Evolutionary conservation across 2,888 invertebrate genomes (phyloP), one percentile per base, ranked within the genome.

Genomic region (Masnerella sp.): DNA sequence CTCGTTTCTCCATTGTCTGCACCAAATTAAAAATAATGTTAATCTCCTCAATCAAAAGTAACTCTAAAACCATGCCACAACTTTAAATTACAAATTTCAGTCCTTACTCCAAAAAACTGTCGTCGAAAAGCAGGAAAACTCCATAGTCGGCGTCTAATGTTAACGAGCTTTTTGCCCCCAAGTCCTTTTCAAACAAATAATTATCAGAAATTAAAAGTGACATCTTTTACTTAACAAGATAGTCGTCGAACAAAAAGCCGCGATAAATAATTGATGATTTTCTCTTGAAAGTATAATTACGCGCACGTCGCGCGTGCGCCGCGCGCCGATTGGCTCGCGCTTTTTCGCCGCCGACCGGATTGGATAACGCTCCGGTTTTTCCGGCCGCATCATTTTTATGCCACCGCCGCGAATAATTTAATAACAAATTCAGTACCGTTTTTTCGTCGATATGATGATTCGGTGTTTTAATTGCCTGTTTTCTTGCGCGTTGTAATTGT

Each of bases 401-500:
- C n/a, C n/a, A n/a, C 11, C 12, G 36, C 25, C 8, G 47, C 22
- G 42, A 61, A 49, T 51, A 40, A 20, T 20, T 61, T 54, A 38
- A 28, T 65, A 65, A 54, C 18, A 45, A 45, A 45, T 54, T 52
- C 38, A 43, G 12, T 18, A 34, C 12, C 8, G 28, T 22, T 64
- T 64, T 65, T 45, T 65, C 43, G 14, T 3, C n/a, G 30, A 34
- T 47, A 47, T 49, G 56, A 67, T 59, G 51, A 68, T 59, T 68
- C 67, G 49, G 36, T 68, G 49, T 68, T 68, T 58, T 68, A 68
- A 68, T 68, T 51, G 43, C 49, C 32, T 68, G 67, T 68, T 59
- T 40, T 59, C 51, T 47, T 17, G 18, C n/a, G 36, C 38, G 15
- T 65, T 45, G 30, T 54, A 65, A 45, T 45, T 47, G 54, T 36